Evolutionary conservation across 2,797 vertebrate genomes (phyloP), one percentile per base, ranked within the genome.

Genomic region (Schizopygopsis pylzovi): DNA sequence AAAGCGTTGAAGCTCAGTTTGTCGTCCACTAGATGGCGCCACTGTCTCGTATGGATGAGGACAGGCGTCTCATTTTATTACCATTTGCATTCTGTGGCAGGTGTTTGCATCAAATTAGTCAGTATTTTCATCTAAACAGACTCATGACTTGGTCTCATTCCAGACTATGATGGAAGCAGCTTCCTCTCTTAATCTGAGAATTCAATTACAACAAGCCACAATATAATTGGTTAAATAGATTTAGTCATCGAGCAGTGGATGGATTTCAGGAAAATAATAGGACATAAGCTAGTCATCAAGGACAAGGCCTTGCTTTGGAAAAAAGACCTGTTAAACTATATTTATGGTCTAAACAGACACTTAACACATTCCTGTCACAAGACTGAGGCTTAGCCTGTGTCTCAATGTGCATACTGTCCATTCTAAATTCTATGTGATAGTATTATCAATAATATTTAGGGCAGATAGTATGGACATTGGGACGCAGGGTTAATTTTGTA

Each of bases 221-320:
- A 68, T 76, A 73, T 81, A 81, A 80, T 73, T 72, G 33, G 67
- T 65, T 85, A 73, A 80, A 94, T 90, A 91, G 92, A 88, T 91
- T 94, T 93, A 92, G 90, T 73, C 15, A 70, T 85, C 22, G 41
- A 37, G 61, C 49, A 85, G 56, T 73, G 43, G 45, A 65, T 45
- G 68, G 84, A 81, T 63, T 80, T 80, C 39, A 73, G 43, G 43
- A 10, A 45, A 10, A 45, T 45, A 45, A 78, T 68, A 41, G 41
- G 72, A 73, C 47, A 87, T 45, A 45, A 2, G 2, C 43, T 52
- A 18, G 49, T 87, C 92, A 92, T 93, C 92, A 92, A 85, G 87
- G 83, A 86, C 88, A 65, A 41, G 85, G 79, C 82, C 33, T 77
- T 83, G n/a, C 39, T 61, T 47, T 12, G 49, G 5, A 9, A 73